Base-by-base conservation (phyloP, 1,140 invertebrate genomes). In the Diuraphis noxia region DNA sequence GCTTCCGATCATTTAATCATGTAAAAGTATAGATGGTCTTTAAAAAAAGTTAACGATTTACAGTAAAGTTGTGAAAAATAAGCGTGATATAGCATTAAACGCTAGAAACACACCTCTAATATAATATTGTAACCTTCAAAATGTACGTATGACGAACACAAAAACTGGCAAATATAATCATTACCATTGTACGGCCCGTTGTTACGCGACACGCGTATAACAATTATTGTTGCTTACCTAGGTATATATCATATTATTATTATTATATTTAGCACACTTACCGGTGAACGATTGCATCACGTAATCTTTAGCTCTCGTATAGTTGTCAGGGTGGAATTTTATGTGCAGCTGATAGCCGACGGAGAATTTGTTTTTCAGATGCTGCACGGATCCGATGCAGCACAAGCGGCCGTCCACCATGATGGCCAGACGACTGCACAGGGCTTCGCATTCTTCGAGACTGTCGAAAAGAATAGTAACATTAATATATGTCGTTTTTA, bases 361-460 rank as follows among this genome's bases (percentile, higher is more conserved):
- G 52, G 97, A 97, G 93, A 97, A 96, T 93, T 96, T 96, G 92
- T 95, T 95, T 93, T 97, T 97, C 72, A 97, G 94, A 92, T 96
- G 96, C 92, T 97, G 95, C 5, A 96, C 95, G 3, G 96, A 96
- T 1, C 96, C 96, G 93, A 96, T 72, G 92, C 96, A 95, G 92
- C 94, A 94, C 92, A 96, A 94, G 93, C 95, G 94, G 49, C 96
- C 96, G 94, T 96, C 94, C 8, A 95, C 95, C 94, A 96, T 95
- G 72, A 96, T 95, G 34, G 95, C 95, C 21, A 96, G 93, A 86
- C 95, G 92, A 7, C 94, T 94, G 92, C 96, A 96, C 6, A 96
- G 93, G 4, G 95, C 95, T 93, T 96, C 95, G 93, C 97, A 97
- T 94, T 98, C 97, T 41, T 95, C 95, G 81, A 96, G 95, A 92